A percentile compares a stretch with the other conserved stretches of the same genome.
phyloP scores from a whole-genome alignment of 2,888 invertebrate genomes.

The Psococerastis gibbosa region DNA sequence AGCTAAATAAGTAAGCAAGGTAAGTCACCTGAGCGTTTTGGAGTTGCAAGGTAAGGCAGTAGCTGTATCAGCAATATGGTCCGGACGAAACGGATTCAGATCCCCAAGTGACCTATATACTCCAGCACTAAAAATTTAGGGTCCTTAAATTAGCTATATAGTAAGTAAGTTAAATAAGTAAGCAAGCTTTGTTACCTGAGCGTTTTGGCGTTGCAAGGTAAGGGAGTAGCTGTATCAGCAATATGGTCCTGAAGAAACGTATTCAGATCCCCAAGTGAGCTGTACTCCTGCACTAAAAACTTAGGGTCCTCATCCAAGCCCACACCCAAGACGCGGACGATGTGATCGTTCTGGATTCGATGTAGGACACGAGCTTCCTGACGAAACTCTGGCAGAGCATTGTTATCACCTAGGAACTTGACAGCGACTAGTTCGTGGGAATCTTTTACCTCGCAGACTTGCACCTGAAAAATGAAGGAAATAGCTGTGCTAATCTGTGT shows the following conservation, averaged over 20 bases:
- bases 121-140: too few relatives aligned
- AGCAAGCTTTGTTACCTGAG: too few relatives aligned
- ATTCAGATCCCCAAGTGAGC: conserved; percentile 65
- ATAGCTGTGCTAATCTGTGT: background rate
- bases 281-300: conserved; percentile 67
- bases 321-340: conserved; percentile 57
- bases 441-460: conserved; percentile 38
- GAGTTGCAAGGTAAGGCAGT: too few relatives aligned
- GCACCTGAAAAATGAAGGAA: conserved; percentile 24
- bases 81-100: too few relatives aligned
- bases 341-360: conserved; percentile 49
- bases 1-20: too few relatives aligned
- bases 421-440: conserved; percentile 42
- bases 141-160: conserved; percentile 51
- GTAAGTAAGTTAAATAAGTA: too few relatives aligned
- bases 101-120: too few relatives aligned
- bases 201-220: conserved; percentile 39
- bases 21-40: too few relatives aligned
- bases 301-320: conserved; percentile 56
- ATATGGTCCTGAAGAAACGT: conserved; percentile 55
- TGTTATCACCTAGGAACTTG: conserved; percentile 41
- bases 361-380: conserved; percentile 50
- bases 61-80: too few relatives aligned
- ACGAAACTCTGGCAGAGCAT: conserved; percentile 44
- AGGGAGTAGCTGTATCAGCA: conserved; percentile 45